A percentile compares a stretch with the other conserved stretches of the same genome.
These are phyloP conservation scores for Diadumene lineata DNA, from an alignment of 92 coral and sea anemone species.

Conservation along the genomic window DNA sequence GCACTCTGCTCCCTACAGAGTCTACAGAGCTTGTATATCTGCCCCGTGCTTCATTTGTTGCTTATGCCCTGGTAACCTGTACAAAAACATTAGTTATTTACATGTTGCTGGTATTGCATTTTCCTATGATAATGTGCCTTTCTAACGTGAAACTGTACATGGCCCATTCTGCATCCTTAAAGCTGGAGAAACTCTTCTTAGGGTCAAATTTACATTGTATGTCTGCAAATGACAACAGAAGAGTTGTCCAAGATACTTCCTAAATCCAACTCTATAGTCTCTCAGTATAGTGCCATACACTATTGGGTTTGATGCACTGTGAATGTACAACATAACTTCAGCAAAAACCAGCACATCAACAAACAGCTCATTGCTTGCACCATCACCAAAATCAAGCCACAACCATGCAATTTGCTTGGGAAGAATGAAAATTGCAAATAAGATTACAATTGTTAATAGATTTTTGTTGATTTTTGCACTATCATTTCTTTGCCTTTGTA, in stretches of 20 bases:
- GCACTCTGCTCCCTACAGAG: too few relatives aligned
- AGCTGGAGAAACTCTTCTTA: not conserved
- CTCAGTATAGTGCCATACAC: conserved; percentile 75
- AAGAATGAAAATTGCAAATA: conserved; percentile 70
- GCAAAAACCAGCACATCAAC: conserved; percentile 48
- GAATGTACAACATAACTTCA: conserved; percentile 72
- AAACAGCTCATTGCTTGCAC: conserved; percentile 42
- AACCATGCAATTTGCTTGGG: conserved; percentile 80
- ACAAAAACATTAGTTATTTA: too few relatives aligned
- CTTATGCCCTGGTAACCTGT: too few relatives aligned
- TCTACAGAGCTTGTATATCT: too few relatives aligned
- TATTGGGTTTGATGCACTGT: conserved; percentile 74
- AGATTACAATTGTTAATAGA: conserved; percentile 55
- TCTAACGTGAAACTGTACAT: too few relatives aligned
- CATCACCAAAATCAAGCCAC: conserved; percentile 79
- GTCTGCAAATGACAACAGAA: conserved; percentile 16
- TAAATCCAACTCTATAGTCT: conserved; percentile 67
- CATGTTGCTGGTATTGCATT: too few relatives aligned
- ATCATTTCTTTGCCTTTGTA: conserved; percentile 29
- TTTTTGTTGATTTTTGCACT: conserved; percentile 69
- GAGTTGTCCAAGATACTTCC: conserved; percentile 33
- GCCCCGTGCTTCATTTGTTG: too few relatives aligned
- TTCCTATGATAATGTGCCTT: too few relatives aligned
- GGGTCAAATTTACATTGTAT: not conserved
- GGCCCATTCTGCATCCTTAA: not conserved